A percentile compares a stretch with the other conserved stretches of the same genome.
phyloP scores from a whole-genome alignment of 2,797 vertebrate species.

The Cuniculus paca region DNA sequence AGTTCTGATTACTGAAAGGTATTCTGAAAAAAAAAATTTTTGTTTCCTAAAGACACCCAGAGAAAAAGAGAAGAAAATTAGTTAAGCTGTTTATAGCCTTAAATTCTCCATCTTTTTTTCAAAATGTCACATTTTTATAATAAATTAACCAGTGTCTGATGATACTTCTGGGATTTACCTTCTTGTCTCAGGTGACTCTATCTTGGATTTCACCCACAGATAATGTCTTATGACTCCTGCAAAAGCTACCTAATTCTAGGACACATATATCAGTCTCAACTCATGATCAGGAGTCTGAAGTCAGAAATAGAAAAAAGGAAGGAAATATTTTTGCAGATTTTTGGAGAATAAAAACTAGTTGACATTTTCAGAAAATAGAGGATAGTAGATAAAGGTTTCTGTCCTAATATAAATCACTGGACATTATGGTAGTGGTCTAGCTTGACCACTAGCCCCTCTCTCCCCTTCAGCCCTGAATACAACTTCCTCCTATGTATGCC shows the following conservation, averaged over 20 bases:
- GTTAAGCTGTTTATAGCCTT: background rate
- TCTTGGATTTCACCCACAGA: conserved; percentile 30
- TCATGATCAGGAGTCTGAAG: background rate
- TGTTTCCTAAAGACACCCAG: background rate
- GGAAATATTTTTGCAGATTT: background rate
- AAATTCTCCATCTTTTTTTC: conserved; percentile 43
- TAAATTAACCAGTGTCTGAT: background rate
- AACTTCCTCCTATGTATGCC: too few relatives aligned
- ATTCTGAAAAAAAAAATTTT: background rate
- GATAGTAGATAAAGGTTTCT: background rate
- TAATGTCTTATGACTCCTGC: background rate
- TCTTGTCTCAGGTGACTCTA: background rate
- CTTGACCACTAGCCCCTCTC: too few relatives aligned
- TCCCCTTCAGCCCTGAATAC: too few relatives aligned
- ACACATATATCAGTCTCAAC: conserved; percentile 25
- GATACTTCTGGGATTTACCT: background rate
- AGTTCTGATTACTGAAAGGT: background rate
- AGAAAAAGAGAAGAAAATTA: background rate
- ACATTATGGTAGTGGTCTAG: too few relatives aligned
- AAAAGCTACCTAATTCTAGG: conserved; percentile 27
- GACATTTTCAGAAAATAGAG: background rate
- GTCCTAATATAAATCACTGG: too few relatives aligned
- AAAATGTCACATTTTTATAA: conserved; percentile 5
- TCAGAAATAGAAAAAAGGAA: conserved; percentile 36
- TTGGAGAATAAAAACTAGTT: background rate